Percentiles rank a stretch among this genome's conserved stretches.
Evolutionary conservation across 2,113 vertebrate genomes (phyloP).

Genomic region (Felis chaus): DNA sequence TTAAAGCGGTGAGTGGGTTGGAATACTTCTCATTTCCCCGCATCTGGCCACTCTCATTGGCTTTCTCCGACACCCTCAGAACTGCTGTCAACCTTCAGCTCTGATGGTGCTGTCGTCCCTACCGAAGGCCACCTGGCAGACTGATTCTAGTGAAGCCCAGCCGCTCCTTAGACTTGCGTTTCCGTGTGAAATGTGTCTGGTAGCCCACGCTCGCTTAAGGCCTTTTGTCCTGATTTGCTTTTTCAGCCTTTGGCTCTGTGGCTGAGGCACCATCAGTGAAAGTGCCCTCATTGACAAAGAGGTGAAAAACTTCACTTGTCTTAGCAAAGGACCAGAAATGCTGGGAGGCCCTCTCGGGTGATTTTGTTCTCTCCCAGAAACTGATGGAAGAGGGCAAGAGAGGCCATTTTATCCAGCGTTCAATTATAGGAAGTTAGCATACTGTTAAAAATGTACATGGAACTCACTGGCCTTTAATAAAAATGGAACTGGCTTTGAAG

Average conservation of each 20-base stretch:
- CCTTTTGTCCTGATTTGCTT: background rate
- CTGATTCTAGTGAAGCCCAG: background rate
- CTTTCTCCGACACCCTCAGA: rapidly evolving
- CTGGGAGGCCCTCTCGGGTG: background rate
- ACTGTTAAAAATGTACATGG: background rate
- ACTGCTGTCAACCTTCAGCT: background rate
- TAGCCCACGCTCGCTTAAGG: rapidly evolving
- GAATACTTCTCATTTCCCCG: rapidly evolving
- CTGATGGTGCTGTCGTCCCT: background rate
- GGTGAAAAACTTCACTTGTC: no score
- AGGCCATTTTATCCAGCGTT: background rate
- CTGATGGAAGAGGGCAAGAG: background rate
- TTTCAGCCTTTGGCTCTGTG: background rate
- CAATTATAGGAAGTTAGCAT: background rate
- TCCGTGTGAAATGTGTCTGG: background rate
- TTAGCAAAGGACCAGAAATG: background rate
- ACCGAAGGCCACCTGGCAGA: background rate
- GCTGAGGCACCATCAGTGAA: rapidly evolving
- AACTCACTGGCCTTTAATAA: background rate
- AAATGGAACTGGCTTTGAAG: slow-evolving; percentile 35
- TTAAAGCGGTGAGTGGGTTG: background rate
- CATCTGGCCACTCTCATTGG: background rate
- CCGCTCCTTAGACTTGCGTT: rapidly evolving
- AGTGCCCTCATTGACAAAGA: background rate
- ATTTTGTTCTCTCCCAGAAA: background rate